Conservation (phyloP, 2,888 invertebrate genomes). For the Dolichomitus sp. region DNA sequence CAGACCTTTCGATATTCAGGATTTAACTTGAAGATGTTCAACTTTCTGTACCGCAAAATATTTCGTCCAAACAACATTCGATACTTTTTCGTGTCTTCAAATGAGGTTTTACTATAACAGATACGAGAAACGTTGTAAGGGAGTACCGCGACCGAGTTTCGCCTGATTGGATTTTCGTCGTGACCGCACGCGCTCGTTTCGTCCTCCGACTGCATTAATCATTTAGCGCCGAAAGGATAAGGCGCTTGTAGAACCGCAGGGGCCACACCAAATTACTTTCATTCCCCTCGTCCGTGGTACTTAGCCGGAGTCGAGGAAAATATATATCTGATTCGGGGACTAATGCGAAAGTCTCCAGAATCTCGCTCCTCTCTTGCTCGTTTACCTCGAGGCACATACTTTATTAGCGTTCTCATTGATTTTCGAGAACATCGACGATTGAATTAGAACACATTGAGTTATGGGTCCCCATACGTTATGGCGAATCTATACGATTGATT, state of each 20-base stretch:
- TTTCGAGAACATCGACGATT: conserved; percentile 25
- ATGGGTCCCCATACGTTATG: neutral
- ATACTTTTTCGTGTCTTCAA: neutral
- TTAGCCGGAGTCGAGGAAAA: conserved; percentile 43
- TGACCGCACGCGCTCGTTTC: conserved; percentile 65
- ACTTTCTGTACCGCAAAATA: neutral
- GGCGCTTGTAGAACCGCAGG: conserved; percentile 48
- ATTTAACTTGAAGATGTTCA: neutral
- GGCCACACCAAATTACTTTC: conserved; percentile 61
- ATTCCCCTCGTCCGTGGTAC: conserved; percentile 42
- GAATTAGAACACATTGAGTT: conserved; percentile 51
- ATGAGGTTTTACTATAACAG: neutral
- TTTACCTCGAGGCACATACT: conserved; percentile 48
- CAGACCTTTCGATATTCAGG: neutral
- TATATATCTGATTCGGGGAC: conserved; percentile 47
- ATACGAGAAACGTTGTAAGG: neutral
- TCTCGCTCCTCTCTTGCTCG: conserved; percentile 28
- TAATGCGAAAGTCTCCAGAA: conserved; percentile 57
- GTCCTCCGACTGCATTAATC: conserved; percentile 67
- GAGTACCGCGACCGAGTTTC: conserved; percentile 57
- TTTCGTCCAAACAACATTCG: neutral
- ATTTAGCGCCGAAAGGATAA: conserved; percentile 60
- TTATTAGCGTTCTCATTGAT: conserved; percentile 39
- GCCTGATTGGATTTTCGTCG: conserved; percentile 74
- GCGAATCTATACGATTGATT: neutral